Evolutionary conservation across 2,888 invertebrate genomes (phyloP).

Genomic region (Eupithecia abbreviata): DNA sequence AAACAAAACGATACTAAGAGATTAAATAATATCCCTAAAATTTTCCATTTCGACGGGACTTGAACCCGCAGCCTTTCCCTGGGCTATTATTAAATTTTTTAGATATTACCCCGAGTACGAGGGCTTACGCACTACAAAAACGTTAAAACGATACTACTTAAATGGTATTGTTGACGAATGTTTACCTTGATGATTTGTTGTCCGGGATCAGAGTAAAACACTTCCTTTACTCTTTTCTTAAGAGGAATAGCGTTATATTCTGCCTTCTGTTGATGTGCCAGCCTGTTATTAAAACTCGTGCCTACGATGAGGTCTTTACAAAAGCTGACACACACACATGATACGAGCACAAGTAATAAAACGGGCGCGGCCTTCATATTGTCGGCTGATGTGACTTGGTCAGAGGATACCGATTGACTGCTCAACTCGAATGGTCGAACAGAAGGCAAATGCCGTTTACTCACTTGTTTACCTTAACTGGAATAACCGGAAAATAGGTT

Average conservation of each 20-base stretch:
- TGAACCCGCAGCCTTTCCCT: no score
- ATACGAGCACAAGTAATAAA: constrained; percentile 62
- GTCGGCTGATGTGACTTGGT: constrained; percentile 52
- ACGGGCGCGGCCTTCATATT: constrained; percentile 69
- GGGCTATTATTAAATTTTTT: no score
- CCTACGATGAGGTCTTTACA: constrained; percentile 77
- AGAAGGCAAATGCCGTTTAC: constrained; percentile 34
- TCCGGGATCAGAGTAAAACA: constrained; percentile 74
- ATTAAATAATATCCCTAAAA: no score
- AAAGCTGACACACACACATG: constrained; percentile 60
- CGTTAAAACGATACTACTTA: no score
- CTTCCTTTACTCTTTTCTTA: constrained; percentile 78
- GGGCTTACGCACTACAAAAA: no score
- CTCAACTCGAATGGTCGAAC: constrained; percentile 29
- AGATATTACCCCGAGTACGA: no score
- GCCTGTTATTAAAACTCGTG: constrained; percentile 72
- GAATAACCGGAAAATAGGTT: constrained; percentile 61
- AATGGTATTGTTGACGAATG: neutral
- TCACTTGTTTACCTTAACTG: constrained; percentile 59
- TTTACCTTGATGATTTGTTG: constrained; percentile 78
- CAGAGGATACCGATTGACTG: constrained; percentile 61
- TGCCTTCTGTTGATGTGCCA: constrained; percentile 72
- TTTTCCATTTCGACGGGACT: no score
- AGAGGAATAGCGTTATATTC: constrained; percentile 75
- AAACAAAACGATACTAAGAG: no score